Base-by-base conservation (phyloP, 2,113 vertebrate genomes). In the Anoura caudifer region DNA sequence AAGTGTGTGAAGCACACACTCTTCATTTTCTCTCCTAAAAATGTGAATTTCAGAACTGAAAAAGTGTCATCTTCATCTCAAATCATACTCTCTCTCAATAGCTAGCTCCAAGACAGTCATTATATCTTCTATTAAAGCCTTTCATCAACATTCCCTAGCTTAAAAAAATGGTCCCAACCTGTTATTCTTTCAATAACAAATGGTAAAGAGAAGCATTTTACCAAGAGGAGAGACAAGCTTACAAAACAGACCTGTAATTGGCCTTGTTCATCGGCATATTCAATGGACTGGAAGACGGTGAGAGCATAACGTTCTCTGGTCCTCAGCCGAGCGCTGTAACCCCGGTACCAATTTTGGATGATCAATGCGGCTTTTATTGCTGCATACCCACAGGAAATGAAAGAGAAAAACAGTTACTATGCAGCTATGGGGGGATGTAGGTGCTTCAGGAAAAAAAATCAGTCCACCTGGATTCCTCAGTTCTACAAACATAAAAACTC, bases 271-370 rank as follows among this genome's bases (percentile, higher is more conserved):
- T 99, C 99, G 16, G 99, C 99, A 38, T 99, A 99, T 97, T 99
- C 99, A 0, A 99, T 99, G 17, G 99, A 99, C 98, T 99, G 99
- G 72, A 99, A 99, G 97, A 99, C 99, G 93, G 98, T 99, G 97
- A 99, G 99, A 0, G 99, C 99, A 95, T 99, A 99, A 43, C 98
- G 98, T 2, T 99, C 98, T 95, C 99, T 99, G 98, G 99, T 99
- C 98, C 99, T 99, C 77, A 99, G 86, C 1, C 98, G 99, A 70
- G 99, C 99, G 63, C 99, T 98, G 56, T 99, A 99, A 47, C 98
- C 98, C n/a, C 99, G 99, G 97, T 99, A 99, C 99, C 99, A 99
- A 0, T 98, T 99, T 98, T 99, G 99, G 98, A 99, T 99, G 95
- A 99, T 95, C 93, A 99, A 73, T 3, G 99, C 99, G 24, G 99